Conservation (phyloP, 64 coral and sea anemone genomes). For the Astreopora myriophthalma region DNA sequence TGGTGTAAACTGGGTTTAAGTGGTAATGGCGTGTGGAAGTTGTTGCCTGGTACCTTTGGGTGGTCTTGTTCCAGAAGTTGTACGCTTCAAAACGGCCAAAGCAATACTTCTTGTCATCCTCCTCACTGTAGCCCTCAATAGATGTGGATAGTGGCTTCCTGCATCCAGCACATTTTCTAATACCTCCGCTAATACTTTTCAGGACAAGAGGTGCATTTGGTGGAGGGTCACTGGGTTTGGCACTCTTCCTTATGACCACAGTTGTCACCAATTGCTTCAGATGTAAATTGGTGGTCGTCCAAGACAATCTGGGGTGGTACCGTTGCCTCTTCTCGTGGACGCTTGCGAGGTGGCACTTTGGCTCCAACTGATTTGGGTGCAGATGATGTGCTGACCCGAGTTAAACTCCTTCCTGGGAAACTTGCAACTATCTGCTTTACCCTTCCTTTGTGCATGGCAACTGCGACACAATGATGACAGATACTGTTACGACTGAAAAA, state of each 20-base stretch:
- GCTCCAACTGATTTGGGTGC: constrained; percentile 56
- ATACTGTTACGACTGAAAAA: constrained; percentile 38
- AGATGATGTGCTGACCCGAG: constrained; percentile 28
- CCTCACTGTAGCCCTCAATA: constrained; percentile 22
- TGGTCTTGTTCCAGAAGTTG: constrained; percentile 54
- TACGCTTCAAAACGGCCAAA: constrained; percentile 49
- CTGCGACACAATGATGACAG: constrained; percentile 44
- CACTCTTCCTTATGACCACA: constrained; percentile 42
- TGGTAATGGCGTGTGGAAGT: constrained; percentile 2
- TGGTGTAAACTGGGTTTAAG: constrained; percentile 18
- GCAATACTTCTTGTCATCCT: constrained; percentile 39
- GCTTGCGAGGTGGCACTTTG: constrained; percentile 54
- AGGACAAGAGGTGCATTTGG: constrained; percentile 19
- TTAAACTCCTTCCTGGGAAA: constrained; percentile 30
- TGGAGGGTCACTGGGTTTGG: constrained; percentile 50
- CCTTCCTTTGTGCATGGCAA: constrained; percentile 17
- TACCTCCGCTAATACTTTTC: constrained; percentile 29
- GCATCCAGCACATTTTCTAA: constrained; percentile 62
- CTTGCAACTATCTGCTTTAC: constrained; percentile 20
- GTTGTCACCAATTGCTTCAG: constrained; percentile 13
- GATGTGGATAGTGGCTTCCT: constrained; percentile 7
- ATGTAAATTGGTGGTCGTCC: constrained; percentile 33
- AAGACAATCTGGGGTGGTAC: constrained; percentile 23
- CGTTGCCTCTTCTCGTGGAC: constrained; percentile 3
- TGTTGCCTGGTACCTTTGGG: not conserved